phyloP scores from a whole-genome alignment of 2,888 invertebrate genomes.

The Drosophila yooni region DNA sequence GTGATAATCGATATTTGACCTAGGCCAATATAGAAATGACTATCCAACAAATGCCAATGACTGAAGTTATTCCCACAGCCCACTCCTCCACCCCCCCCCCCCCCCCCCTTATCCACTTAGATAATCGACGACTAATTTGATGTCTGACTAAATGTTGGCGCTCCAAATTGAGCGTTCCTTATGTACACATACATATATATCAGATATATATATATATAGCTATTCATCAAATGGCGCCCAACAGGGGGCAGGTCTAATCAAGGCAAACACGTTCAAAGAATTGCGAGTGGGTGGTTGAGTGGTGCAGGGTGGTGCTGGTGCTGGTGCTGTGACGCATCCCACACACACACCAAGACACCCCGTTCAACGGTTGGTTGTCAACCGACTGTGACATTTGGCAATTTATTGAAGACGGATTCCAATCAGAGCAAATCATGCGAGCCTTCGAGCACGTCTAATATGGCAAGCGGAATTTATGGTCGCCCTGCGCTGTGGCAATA shows the following conservation, averaged over 20 bases:
- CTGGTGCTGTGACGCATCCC: constrained; percentile 1
- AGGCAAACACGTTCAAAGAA: constrained; percentile 71
- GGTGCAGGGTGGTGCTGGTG: neutral
- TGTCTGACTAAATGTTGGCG: constrained; percentile 64
- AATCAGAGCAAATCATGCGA: constrained; percentile 79
- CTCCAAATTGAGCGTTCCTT: constrained; percentile 41
- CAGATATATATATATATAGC: neutral
- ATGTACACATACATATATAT: neutral
- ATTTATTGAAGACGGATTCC: constrained; percentile 79
- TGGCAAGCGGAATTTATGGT: constrained; percentile 75
- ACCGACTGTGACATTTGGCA: constrained; percentile 75
- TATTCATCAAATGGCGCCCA: constrained; percentile 50
- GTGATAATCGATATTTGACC: constrained; percentile 80
- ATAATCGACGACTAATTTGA: constrained; percentile 78
- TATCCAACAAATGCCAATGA: constrained; percentile 37
- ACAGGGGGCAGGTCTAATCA: constrained; percentile 55
- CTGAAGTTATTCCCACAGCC: neutral
- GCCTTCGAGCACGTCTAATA: constrained; percentile 49
- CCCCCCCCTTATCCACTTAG: constrained; percentile 14
- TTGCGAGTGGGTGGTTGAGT: constrained; percentile 21
- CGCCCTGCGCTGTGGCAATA: constrained; percentile 63
- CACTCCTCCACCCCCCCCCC: neutral
- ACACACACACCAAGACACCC: neutral
- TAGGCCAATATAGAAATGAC: constrained; percentile 74
- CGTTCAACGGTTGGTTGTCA: constrained; percentile 44